Conservation (phyloP, 2,888 invertebrate species). For the Hofmannophila pseudospretella region DNA sequence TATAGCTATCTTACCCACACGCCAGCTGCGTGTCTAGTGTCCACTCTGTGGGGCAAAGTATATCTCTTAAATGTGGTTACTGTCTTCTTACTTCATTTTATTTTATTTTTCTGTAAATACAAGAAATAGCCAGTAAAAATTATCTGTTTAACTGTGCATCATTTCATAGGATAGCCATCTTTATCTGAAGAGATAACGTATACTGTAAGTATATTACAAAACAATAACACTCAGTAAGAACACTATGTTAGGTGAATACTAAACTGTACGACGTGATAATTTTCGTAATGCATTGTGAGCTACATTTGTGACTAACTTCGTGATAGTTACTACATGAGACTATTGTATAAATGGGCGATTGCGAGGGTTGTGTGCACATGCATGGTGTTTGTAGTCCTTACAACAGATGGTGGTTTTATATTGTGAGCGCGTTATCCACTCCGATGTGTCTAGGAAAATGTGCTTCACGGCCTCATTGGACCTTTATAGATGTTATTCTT, state of each 20-base stretch:
- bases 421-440: constrained; percentile 36
- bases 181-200: constrained; percentile 78
- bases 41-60: constrained; percentile 19
- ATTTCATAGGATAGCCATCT: constrained; percentile 85
- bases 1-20: constrained; percentile 18
- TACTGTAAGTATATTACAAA: constrained; percentile 78
- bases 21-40: constrained; percentile 12
- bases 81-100: constrained; percentile 49
- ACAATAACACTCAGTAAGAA: constrained; percentile 75
- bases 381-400: constrained; percentile 66
- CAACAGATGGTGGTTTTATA: constrained; percentile 62
- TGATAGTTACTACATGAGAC: constrained; percentile 11
- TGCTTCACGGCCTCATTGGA: constrained; percentile 14
- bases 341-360: constrained; percentile 30
- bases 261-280: constrained; percentile 49
- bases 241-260: constrained; percentile 72
- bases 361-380: constrained; percentile 54
- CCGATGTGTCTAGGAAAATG: constrained; percentile 46
- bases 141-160: constrained; percentile 87
- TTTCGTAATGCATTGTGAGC: no score
- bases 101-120: constrained; percentile 68
- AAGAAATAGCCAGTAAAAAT: constrained; percentile 81
- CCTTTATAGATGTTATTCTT: no score
- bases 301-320: constrained; percentile 53
- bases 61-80: constrained; percentile 29